Evolutionary conservation across 1,140 invertebrate species (phyloP).

Genomic region (Thrips palmi): DNA sequence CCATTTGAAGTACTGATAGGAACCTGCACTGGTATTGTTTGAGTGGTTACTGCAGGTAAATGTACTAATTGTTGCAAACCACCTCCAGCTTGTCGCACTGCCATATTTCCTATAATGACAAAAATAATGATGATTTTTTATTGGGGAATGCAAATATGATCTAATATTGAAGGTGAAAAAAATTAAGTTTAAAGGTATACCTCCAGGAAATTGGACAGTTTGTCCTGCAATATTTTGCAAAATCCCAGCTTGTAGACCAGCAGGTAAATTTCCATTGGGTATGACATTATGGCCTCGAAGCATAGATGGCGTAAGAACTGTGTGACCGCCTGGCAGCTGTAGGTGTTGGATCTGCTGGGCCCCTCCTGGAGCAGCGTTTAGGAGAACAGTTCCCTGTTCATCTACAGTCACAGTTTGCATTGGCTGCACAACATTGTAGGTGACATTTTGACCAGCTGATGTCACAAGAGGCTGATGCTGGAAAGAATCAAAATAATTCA

Average conservation of each 20-base stretch:
- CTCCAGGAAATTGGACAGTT: slow-evolving; percentile 28
- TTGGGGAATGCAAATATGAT: background rate
- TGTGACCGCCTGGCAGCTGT: slow-evolving; percentile 14
- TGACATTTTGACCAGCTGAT: slow-evolving; percentile 29
- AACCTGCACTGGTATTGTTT: slow-evolving; percentile 79
- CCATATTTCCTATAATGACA: slow-evolving; percentile 40
- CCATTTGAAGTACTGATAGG: slow-evolving; percentile 77
- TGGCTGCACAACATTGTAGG: slow-evolving; percentile 42
- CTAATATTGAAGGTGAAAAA: slow-evolving; percentile 1
- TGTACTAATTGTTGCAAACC: slow-evolving; percentile 46
- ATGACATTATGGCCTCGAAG: background rate
- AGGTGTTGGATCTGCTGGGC: slow-evolving; percentile 8
- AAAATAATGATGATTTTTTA: slow-evolving; percentile 7
- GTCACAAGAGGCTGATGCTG: slow-evolving; percentile 26
- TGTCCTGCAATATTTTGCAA: slow-evolving; percentile 27
- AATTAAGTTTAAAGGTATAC: slow-evolving; percentile 14
- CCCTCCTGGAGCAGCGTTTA: slow-evolving; percentile 21
- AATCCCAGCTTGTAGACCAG: slow-evolving; percentile 25
- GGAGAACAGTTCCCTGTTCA: slow-evolving; percentile 77
- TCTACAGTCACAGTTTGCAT: slow-evolving; percentile 83
- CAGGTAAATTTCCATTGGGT: background rate
- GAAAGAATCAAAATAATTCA: slow-evolving; percentile 15
- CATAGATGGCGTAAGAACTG: slow-evolving; percentile 18
- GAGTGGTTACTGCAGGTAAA: slow-evolving; percentile 53
- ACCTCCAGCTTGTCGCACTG: slow-evolving; percentile 38